A percentile compares a stretch with the other conserved stretches of the same genome.
Evolutionary conservation across 1,140 invertebrate species (phyloP).

Genomic region (Apis dorsata): DNA sequence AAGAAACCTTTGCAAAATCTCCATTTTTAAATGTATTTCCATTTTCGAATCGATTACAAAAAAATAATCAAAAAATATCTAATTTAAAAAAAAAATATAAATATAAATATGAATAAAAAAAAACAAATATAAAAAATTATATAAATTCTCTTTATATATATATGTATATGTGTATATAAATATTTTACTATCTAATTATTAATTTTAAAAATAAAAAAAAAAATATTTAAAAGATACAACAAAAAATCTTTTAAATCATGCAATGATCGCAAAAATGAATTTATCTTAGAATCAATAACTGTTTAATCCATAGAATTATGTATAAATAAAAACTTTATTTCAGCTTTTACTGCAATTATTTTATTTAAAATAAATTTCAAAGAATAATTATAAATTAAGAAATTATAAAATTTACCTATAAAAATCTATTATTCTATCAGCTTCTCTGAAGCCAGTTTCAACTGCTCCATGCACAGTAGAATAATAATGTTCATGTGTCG

Average conservation of each 20-base stretch:
- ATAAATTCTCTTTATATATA: slow-evolving; percentile 18
- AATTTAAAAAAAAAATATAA: neutral
- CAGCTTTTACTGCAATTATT: neutral
- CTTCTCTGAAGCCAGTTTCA: slow-evolving; percentile 88
- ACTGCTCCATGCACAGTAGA: slow-evolving; percentile 90
- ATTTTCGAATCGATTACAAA: too few species aligned
- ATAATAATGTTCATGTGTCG: slow-evolving; percentile 84
- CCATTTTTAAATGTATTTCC: too few species aligned
- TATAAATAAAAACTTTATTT: slow-evolving; percentile 22
- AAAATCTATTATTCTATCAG: slow-evolving; percentile 80
- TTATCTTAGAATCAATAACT: slow-evolving; percentile 3
- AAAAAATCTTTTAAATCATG: neutral
- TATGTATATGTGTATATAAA: too few species aligned
- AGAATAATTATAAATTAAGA: slow-evolving; percentile 4
- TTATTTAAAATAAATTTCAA: slow-evolving; percentile 16
- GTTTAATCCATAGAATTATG: slow-evolving; percentile 22
- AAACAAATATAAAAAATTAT: neutral
- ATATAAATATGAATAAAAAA: neutral
- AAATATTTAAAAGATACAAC: neutral
- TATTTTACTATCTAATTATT: neutral
- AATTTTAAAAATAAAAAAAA: neutral
- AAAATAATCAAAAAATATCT: too few species aligned
- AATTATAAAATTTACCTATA: slow-evolving; percentile 59
- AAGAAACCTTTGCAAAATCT: too few species aligned
- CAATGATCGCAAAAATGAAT: neutral